phyloP scores from a whole-genome alignment of 2,888 invertebrate species.

The Meteorus colon region DNA sequence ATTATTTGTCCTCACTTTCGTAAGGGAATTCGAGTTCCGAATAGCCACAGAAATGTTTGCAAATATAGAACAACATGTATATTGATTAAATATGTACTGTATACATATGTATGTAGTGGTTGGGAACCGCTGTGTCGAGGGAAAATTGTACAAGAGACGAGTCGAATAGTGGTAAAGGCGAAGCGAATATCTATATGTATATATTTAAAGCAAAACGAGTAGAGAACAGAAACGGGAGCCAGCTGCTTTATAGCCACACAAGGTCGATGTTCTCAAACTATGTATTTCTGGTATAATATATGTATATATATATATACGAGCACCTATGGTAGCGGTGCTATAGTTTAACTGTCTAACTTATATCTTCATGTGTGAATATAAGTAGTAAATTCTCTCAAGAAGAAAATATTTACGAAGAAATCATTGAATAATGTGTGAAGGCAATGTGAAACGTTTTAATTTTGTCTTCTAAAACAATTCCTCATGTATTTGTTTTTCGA shows the following conservation, averaged over 20 bases:
- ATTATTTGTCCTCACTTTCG: too few relatives aligned
- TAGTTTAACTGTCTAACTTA: not conserved
- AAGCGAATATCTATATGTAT: not conserved
- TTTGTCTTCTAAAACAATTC: too few relatives aligned
- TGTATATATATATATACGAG: not conserved
- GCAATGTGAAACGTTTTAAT: too few relatives aligned
- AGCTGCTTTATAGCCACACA: constrained; percentile 17
- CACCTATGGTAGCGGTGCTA: not conserved
- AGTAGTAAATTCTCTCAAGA: not conserved
- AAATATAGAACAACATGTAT: too few relatives aligned
- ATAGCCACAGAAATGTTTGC: too few relatives aligned
- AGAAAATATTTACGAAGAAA: not conserved
- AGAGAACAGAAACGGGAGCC: constrained; percentile 19
- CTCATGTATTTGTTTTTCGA: too few relatives aligned
- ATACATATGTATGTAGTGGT: too few relatives aligned
- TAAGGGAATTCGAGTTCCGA: too few relatives aligned
- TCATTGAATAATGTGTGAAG: too few relatives aligned
- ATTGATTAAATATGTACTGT: too few relatives aligned
- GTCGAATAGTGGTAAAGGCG: not conserved
- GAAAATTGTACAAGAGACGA: too few relatives aligned
- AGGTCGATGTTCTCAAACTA: constrained; percentile 39
- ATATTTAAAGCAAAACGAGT: not conserved
- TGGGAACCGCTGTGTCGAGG: too few relatives aligned
- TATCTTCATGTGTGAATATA: not conserved
- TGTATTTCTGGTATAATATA: not conserved